Evolutionary conservation across 2,888 invertebrate genomes (phyloP).

Genomic region (Drosophila helvetica): DNA sequence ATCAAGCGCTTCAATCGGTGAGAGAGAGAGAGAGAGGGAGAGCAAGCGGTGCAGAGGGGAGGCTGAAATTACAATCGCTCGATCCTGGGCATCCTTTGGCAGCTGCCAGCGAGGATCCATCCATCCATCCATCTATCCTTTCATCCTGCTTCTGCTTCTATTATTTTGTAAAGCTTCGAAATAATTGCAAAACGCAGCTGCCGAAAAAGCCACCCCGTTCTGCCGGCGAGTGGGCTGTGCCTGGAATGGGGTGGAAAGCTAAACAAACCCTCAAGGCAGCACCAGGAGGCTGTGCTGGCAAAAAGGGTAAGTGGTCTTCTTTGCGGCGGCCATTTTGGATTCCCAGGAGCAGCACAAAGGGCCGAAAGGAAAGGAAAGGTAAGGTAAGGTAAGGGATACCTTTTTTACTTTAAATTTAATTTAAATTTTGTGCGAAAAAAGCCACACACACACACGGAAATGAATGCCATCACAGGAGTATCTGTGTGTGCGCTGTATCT

Average conservation of each 20-base stretch:
- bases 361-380: constrained; percentile 9
- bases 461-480: constrained; percentile 8
- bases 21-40: background rate
- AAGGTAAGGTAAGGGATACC: background rate
- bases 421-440: constrained; percentile 31
- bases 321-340: constrained; percentile 73
- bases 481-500: background rate
- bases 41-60: too few relatives aligned
- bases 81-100: constrained; percentile 14
- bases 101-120: constrained; percentile 37
- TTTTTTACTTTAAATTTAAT: constrained; percentile 16
- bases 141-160: too few relatives aligned
- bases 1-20: constrained; percentile 18
- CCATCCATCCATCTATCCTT: background rate
- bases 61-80: constrained; percentile 12
- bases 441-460: constrained; percentile 1
- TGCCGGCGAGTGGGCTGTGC: background rate
- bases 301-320: constrained; percentile 62
- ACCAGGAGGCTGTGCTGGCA: constrained; percentile 19
- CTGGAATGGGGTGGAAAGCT: constrained; percentile 16
- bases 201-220: constrained; percentile 59
- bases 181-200: constrained; percentile 42
- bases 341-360: constrained; percentile 36
- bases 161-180: constrained; percentile 11
- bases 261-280: constrained; percentile 61